Evolutionary conservation across 2,113 vertebrate genomes (phyloP), one percentile per base, ranked within the genome.

Genomic region (Lanius collurio): DNA sequence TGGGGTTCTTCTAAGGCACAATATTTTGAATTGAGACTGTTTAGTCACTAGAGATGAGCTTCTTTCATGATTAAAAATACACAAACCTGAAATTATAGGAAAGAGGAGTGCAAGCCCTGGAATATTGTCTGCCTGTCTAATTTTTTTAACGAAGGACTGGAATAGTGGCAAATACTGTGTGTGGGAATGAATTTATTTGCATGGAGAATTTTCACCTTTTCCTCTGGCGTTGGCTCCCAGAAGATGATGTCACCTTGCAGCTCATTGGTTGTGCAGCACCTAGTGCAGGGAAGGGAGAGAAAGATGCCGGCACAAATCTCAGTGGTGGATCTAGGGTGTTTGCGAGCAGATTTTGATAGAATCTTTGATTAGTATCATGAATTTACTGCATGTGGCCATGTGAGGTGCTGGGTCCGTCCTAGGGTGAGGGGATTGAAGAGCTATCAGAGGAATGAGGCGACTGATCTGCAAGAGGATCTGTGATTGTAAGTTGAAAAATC

Each of bases 401-500:
- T 98, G 98, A 98, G 89, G 90, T 94, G 71, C 96, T 95, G 95
- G 96, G 94, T 97, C 95, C 8, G 11, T 96, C 96, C 96, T 98
- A 97, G 97, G 96, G 97, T 98, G 96, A 98, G 98, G 98, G 97
- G 85, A 96, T 95, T 94, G 97, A 94, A 98, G 96, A 97, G 97
- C 96, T 94, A 68, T 96, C 96, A 98, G 98, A 99, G 99, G 98
- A 98, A 99, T 99, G 99, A 99, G 99, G 98, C 98, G 99, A 74
- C 98, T 99, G 97, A 99, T 99, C 98, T 99, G 99, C 98, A 98
- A 99, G 98, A 98, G 98, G 97, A 99, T 99, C 98, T 99, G 99
- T 98, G 99, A 99, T 98, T 99, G 99, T 99, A 98, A 99, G 99
- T 99, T 98, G 97, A 97, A 98, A 98, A 97, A 97, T 97, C 97